Percentiles rank a stretch among this genome's conserved stretches.
Conservation (phyloP, 2,888 invertebrate species). For the Lamellibrachia columna region DNA sequence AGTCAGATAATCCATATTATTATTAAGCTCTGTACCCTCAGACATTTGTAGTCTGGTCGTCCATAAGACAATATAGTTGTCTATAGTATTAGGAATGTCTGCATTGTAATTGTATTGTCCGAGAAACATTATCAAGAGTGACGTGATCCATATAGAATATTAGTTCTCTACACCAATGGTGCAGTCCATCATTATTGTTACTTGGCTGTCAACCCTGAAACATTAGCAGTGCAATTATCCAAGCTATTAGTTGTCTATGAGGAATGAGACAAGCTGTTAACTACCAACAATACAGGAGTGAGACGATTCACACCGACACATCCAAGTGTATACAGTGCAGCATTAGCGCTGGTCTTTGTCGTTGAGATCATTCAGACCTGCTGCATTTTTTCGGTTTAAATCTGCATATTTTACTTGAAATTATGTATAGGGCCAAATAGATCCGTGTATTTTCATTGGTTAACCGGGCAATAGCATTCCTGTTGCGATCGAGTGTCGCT, state of each 20-base stretch:
- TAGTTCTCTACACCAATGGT: background rate
- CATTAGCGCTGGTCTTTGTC: background rate
- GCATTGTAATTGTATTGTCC: background rate
- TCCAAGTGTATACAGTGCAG: background rate
- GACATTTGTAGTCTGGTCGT: background rate
- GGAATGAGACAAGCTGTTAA: background rate
- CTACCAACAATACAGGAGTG: background rate
- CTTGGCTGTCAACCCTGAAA: background rate
- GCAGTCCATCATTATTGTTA: background rate
- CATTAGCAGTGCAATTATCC: background rate
- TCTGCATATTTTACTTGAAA: too few species aligned
- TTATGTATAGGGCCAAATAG: too few species aligned
- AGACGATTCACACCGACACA: background rate
- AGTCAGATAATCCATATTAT: background rate
- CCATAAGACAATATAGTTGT: background rate
- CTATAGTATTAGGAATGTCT: background rate
- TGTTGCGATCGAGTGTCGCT: too few species aligned
- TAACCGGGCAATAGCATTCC: too few species aligned
- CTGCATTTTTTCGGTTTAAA: too few species aligned
- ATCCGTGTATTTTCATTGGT: too few species aligned
- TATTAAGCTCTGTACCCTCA: background rate
- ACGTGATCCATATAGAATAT: background rate
- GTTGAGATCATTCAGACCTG: too few species aligned
- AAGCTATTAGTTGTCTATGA: background rate
- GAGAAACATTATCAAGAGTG: background rate